Percentiles rank a stretch among this genome's conserved stretches.
These are phyloP conservation scores for Pteruthius melanotis DNA, from an alignment of 2,113 vertebrate species.

Conservation along the genomic window DNA sequence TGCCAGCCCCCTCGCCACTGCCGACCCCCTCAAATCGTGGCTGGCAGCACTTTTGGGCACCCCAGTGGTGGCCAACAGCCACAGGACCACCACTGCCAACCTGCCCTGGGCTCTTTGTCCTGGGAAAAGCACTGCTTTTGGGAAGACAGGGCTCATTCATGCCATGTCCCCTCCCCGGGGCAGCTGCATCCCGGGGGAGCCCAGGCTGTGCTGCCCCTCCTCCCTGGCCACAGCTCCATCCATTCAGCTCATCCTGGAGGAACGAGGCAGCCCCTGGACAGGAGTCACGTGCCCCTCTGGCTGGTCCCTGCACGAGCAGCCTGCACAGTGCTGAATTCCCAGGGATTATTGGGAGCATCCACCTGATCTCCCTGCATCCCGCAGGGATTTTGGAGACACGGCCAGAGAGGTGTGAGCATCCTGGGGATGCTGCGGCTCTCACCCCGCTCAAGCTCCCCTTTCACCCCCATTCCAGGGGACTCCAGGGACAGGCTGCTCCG, in stretches of 20 bases:
- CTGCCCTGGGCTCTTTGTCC: background rate
- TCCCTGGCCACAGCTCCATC: background rate
- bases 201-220: background rate
- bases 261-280: background rate
- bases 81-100: fast-evolving
- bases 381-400: background rate
- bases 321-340: fast-evolving
- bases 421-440: fast-evolving
- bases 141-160: background rate
- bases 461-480: background rate
- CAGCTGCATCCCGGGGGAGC: background rate
- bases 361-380: too few relatives aligned
- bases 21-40: background rate
- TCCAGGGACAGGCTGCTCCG: background rate
- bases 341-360: background rate
- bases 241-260: background rate
- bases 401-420: background rate
- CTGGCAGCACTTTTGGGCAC: background rate
- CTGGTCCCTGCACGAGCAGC: background rate
- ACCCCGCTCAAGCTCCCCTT: background rate
- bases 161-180: fast-evolving
- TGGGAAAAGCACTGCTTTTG: fast-evolving
- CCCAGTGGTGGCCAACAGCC: background rate
- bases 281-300: background rate
- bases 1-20: background rate